Evolutionary conservation across 2,113 vertebrate genomes (phyloP).

Genomic region (Xerus inauris): DNA sequence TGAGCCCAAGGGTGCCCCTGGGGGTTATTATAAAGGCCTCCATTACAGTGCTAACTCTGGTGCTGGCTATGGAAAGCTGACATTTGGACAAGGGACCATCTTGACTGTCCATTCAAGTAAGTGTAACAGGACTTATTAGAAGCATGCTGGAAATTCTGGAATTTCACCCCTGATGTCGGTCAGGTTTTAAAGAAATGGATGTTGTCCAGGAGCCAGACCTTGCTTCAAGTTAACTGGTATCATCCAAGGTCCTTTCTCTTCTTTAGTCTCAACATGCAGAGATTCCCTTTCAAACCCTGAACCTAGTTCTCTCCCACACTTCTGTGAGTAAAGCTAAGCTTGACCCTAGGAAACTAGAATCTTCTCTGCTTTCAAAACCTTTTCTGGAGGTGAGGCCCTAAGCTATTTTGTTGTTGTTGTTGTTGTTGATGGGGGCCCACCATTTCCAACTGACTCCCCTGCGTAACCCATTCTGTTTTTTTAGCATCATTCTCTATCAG

Average conservation of each 20-base stretch:
- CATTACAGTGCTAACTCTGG: neutral
- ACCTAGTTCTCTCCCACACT: neutral
- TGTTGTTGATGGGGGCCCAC: fast-evolving
- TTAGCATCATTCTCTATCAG: neutral
- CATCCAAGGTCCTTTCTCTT: neutral
- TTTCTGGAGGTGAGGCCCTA: neutral
- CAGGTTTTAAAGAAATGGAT: neutral
- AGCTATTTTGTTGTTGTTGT: neutral
- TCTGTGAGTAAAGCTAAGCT: neutral
- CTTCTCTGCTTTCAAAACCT: slow-evolving; percentile 2
- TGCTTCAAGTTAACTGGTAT: neutral
- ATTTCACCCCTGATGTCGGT: neutral
- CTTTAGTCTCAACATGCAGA: neutral
- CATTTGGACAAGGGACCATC: slow-evolving; percentile 74
- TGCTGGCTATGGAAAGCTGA: neutral
- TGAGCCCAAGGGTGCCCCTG: neutral
- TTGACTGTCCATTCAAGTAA: slow-evolving; percentile 78
- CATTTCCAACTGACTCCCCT: neutral
- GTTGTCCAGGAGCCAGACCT: neutral
- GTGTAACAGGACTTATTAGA: slow-evolving; percentile 34
- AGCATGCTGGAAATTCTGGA: neutral
- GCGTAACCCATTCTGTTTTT: neutral
- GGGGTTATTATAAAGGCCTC: slow-evolving; percentile 71
- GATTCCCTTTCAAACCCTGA: neutral
- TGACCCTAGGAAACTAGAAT: neutral